These are phyloP conservation scores for Beaufortia kweichowensis DNA, from an alignment of 2,113 vertebrate genomes.

Conservation along the genomic window DNA sequence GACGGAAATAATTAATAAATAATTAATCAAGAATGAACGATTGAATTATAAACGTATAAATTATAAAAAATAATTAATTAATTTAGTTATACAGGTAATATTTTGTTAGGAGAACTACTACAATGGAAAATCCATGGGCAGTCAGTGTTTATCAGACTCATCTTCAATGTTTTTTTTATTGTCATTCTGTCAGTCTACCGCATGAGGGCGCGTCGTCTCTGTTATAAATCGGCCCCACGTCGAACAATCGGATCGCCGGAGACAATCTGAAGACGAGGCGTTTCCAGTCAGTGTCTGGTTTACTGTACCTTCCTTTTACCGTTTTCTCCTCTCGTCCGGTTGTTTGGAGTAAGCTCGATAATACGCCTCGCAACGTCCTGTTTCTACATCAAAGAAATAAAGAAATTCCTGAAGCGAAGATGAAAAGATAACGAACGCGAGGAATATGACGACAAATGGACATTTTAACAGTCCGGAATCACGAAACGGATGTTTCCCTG, in stretches of 20 bases:
- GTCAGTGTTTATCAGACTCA: not conserved
- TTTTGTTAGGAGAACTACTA: too few species aligned
- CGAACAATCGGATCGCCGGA: conserved; percentile 52
- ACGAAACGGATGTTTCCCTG: not conserved
- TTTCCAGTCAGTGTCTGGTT: conserved; percentile 58
- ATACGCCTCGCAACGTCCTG: conserved; percentile 18
- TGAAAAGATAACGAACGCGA: not conserved
- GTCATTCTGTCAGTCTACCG: conserved; percentile 13
- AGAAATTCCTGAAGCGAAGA: not conserved
- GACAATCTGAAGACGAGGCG: conserved; percentile 55
- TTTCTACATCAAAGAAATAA: not conserved
- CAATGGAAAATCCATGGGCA: not conserved
- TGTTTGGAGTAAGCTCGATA: conserved; percentile 15
- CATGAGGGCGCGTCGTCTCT: conserved; percentile 33
- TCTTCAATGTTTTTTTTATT: not conserved
- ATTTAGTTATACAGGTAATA: too few species aligned
- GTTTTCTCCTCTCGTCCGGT: not conserved
- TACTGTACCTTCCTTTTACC: conserved; percentile 12
- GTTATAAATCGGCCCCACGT: conserved; percentile 31
- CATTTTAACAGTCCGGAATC: conserved; percentile 1
- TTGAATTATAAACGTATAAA: too few species aligned
- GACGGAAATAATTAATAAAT: too few species aligned
- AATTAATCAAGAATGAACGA: too few species aligned
- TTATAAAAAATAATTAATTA: too few species aligned
- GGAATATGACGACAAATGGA: conserved; percentile 27